These are phyloP conservation scores for Silurus glanis DNA, from an alignment of 2,113 vertebrate species.

Conservation along the genomic window DNA sequence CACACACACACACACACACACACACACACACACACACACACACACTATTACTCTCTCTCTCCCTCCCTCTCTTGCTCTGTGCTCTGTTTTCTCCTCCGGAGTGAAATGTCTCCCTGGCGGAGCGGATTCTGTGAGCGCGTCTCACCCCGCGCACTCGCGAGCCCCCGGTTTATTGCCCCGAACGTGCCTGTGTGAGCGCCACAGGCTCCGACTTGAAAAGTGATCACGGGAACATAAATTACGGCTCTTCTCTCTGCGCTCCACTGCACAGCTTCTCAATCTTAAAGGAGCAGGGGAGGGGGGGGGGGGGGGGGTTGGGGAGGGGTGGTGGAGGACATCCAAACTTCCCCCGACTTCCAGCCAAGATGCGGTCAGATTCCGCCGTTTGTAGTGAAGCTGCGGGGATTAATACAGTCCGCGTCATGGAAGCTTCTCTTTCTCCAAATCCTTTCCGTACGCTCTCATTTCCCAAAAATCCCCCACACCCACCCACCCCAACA, in stretches of 20 bases:
- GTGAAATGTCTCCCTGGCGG: constrained; percentile 38
- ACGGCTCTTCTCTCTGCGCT: neutral
- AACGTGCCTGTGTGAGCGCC: constrained; percentile 26
- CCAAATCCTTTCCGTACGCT: neutral
- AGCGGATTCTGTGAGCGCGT: constrained; percentile 56
- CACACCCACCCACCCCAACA: too few species aligned
- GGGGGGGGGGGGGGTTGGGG: too few species aligned
- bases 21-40: neutral
- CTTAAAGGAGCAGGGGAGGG: neutral
- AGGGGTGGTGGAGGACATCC: neutral
- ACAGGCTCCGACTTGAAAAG: constrained; percentile 28
- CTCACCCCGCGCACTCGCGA: constrained; percentile 30
- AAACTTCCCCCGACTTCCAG: neutral
- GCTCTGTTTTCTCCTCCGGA: constrained; percentile 32
- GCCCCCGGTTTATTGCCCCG: constrained; percentile 25
- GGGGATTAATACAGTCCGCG: neutral
- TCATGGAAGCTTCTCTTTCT: neutral
- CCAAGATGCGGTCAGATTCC: neutral
- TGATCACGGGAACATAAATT: constrained; percentile 26
- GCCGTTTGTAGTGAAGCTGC: neutral
- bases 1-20: constrained; percentile 12
- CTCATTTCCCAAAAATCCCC: neutral
- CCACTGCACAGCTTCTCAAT: constrained; percentile 1
- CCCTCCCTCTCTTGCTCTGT: neutral
- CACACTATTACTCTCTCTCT: constrained; percentile 15